Conservation (phyloP, 2,888 invertebrate species). For the Drosophila setosimentum region DNA sequence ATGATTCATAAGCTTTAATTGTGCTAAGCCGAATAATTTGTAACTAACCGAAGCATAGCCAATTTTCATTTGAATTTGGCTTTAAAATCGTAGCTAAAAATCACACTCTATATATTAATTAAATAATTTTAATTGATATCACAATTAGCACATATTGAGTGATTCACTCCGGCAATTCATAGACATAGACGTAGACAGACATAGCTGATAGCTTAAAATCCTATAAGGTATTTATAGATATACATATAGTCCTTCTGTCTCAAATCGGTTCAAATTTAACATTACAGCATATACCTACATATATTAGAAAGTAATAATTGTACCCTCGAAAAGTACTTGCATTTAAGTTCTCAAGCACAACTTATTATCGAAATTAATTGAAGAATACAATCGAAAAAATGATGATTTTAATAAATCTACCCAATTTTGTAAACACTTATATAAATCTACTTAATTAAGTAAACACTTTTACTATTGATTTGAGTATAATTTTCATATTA, state of each 20-base stretch:
- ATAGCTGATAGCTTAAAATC: neutral
- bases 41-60: constrained; percentile 9
- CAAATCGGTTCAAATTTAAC: neutral
- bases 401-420: neutral
- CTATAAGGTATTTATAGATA: no score
- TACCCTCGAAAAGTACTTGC: no score
- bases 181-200: neutral
- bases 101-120: constrained; percentile 15
- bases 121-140: constrained; percentile 8
- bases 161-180: neutral
- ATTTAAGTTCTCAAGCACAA: no score
- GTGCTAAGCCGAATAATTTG: constrained; percentile 32
- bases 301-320: no score
- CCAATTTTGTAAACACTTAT: neutral
- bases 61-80: constrained; percentile 27
- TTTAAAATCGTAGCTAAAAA: constrained; percentile 8
- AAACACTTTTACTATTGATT: no score
- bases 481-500: no score
- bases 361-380: no score
- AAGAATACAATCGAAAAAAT: neutral
- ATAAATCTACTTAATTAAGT: neutral
- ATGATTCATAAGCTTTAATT: constrained; percentile 42
- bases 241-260: neutral
- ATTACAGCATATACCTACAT: no score
- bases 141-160: constrained; percentile 11